phyloP scores from a whole-genome alignment of 2,888 invertebrate genomes.

The Drosophila pseudotakahashii region DNA sequence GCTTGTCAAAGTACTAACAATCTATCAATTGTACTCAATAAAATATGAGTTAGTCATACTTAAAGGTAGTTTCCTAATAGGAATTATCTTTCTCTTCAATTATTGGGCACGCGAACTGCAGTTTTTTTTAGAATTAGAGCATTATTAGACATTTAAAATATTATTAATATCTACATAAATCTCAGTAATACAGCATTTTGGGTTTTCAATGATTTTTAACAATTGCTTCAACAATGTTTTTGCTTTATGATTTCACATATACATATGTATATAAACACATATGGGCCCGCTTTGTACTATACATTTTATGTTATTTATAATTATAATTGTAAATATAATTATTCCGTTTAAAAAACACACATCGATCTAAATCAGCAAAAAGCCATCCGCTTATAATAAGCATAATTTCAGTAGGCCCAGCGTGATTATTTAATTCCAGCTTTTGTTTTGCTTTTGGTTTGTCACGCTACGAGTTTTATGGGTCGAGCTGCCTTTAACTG shows the following conservation, averaged over 20 bases:
- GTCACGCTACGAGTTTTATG: conserved; percentile 59
- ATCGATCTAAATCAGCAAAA: conserved; percentile 15
- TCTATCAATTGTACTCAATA: background rate
- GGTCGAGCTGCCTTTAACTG: conserved; percentile 40
- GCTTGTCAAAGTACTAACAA: no score
- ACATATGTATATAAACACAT: no score
- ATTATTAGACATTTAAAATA: no score
- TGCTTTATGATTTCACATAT: no score
- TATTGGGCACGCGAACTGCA: no score
- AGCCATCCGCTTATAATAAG: conserved; percentile 7
- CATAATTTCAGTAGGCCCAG: background rate
- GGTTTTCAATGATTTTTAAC: no score
- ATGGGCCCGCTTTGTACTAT: no score
- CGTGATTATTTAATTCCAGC: conserved; percentile 21
- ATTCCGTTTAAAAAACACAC: background rate
- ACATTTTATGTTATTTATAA: no score
- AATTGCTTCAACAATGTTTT: no score
- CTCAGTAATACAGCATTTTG: no score
- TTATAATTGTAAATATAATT: background rate
- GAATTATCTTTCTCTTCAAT: background rate
- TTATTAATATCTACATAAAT: no score
- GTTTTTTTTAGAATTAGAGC: no score
- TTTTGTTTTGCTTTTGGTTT: conserved; percentile 32
- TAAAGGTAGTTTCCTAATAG: background rate
- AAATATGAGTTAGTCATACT: background rate